Conservation (phyloP, 2,797 vertebrate genomes). For the Hippopotamyrus pictus region DNA sequence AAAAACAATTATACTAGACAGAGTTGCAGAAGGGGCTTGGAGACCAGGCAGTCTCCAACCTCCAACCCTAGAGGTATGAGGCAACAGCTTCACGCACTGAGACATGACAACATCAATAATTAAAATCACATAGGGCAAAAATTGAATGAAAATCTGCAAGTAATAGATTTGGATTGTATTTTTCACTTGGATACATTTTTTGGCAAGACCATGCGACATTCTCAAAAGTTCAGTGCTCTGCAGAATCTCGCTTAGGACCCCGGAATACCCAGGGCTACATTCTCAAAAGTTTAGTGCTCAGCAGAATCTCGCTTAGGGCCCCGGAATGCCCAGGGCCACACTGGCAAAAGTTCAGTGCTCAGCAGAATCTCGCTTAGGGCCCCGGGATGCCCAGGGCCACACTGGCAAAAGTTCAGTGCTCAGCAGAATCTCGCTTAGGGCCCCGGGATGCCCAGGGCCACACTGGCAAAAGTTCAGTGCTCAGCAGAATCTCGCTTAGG, state of each 20-base stretch:
- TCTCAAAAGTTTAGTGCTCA: background rate
- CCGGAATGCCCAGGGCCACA: background rate
- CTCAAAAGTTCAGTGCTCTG: background rate
- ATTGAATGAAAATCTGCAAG: background rate
- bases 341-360: too few species aligned
- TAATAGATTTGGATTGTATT: background rate
- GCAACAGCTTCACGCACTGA: background rate
- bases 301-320: background rate
- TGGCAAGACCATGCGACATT: background rate
- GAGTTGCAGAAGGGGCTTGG: background rate
- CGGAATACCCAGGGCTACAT: background rate
- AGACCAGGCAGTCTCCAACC: background rate
- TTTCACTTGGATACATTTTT: background rate
- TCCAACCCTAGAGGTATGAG: background rate
- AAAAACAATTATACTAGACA: background rate
- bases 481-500: background rate
- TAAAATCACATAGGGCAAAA: background rate
- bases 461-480: background rate
- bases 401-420: too few species aligned
- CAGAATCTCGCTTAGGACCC: background rate
- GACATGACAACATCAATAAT: background rate
- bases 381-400: background rate
- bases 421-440: background rate
- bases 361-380: background rate
- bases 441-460: background rate